Conservation (phyloP, 2,113 vertebrate species). For the Myiopsitta monachus region DNA sequence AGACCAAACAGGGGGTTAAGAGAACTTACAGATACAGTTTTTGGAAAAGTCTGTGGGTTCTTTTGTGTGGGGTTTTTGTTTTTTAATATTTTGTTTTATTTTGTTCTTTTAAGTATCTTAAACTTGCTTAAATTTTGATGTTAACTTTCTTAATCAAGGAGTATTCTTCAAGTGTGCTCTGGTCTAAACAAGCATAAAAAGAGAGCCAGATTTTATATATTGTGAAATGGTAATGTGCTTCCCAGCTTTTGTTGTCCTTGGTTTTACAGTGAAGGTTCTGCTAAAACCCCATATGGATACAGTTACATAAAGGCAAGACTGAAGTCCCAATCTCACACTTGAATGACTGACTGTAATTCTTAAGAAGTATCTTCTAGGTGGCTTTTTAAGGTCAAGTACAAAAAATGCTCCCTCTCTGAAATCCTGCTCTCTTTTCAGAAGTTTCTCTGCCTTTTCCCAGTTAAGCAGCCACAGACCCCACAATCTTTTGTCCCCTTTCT, state of each 20-base stretch:
- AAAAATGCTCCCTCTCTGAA: not conserved
- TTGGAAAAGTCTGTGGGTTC: not conserved
- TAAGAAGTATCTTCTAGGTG: not conserved
- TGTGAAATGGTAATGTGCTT: not conserved
- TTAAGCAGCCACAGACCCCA: rapidly evolving
- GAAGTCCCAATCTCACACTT: not conserved
- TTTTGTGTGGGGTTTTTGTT: not conserved
- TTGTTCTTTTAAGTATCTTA: not conserved
- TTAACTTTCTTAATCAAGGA: not conserved
- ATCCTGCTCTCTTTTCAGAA: not conserved
- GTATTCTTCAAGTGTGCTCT: not conserved
- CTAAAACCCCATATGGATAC: not conserved
- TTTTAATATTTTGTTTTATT: not conserved
- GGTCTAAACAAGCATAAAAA: not conserved
- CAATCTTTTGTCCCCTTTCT: not conserved
- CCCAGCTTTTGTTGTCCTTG: not conserved
- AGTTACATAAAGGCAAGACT: not conserved
- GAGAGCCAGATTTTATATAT: not conserved
- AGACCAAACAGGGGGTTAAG: not conserved
- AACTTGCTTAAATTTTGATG: not conserved
- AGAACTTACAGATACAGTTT: not conserved
- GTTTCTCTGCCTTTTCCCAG: not conserved
- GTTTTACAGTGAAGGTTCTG: not conserved
- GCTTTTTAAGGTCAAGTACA: not conserved
- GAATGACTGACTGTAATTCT: not conserved